Conservation (phyloP, 2,888 invertebrate genomes). For the Leucophenga maculata region DNA sequence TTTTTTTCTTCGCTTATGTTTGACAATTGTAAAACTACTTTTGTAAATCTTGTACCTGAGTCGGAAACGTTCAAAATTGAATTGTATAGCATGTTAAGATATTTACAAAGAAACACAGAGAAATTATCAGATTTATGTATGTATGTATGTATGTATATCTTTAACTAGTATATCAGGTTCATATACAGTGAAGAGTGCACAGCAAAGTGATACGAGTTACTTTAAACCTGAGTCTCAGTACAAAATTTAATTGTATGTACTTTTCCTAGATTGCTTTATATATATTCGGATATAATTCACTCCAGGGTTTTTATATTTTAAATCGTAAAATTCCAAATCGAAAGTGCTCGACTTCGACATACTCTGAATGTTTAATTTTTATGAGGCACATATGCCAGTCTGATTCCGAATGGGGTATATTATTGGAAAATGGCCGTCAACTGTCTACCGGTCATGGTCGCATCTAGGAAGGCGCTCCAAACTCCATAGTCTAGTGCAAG, state of each 20-base stretch:
- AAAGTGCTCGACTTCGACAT: too few species aligned
- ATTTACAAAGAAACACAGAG: neutral
- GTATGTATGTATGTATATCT: conserved; percentile 9
- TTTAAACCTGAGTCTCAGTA: conserved; percentile 59
- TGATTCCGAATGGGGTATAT: too few species aligned
- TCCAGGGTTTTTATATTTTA: neutral
- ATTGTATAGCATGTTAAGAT: conserved; percentile 3
- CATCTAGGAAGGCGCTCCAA: too few species aligned
- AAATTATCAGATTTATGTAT: conserved; percentile 22
- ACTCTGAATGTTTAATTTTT: too few species aligned
- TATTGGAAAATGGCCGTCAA: too few species aligned
- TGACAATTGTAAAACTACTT: conserved; percentile 12
- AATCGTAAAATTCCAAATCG: neutral
- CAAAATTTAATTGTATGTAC: conserved; percentile 36
- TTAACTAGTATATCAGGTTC: conserved; percentile 21
- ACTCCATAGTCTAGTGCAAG: too few species aligned
- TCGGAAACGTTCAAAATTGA: conserved; percentile 49
- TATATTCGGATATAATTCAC: neutral
- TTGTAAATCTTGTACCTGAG: conserved; percentile 55
- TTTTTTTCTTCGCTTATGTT: neutral
- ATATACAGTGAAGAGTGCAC: conserved; percentile 11
- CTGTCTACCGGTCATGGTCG: too few species aligned
- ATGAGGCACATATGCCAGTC: too few species aligned
- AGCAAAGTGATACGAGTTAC: conserved; percentile 47
- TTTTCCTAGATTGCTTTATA: neutral